Evolutionary conservation across 2,113 vertebrate genomes (phyloP), one percentile per base, ranked within the genome.

Genomic region (Regulus satrapa): DNA sequence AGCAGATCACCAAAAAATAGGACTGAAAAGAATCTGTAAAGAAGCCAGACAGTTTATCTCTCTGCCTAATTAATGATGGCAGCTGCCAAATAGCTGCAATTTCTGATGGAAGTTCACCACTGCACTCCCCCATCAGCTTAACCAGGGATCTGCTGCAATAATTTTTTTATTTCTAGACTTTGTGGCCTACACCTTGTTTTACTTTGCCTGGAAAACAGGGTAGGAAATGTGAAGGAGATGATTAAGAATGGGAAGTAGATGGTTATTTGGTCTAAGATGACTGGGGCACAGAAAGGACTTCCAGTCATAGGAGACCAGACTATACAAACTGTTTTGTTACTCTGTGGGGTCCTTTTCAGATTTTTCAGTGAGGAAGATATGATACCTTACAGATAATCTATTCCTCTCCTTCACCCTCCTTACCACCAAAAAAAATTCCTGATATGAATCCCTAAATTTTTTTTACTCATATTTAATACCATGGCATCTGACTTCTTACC

Each of bases 41-140:
- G 19, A 45, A 71, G 14, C 55, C 48, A 71, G 7, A 16, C 18
- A 41, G 18, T 18, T 67, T 43, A 45, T 18, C 7, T 74, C 12
- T 59, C 40, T 59, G 34, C 20, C 40, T 62, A 34, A 91, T 34
- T 18, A 26, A 3, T 19, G 31, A 36, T 9, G 3, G 46, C 32
- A 19, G 18, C 36, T 62, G 7, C 32, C 36, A 68, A 86, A 76
- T 12, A 77, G 25, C 32, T 89, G 41, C 16, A 67, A 10, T 38
- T 32, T 4, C 1, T 79, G 34, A 75, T 20, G 10, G 16, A 48
- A 62, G 4, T 51, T 72, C 18, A 40, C 17, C 18, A 24, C 25
- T 6, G 1, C n/a, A 26, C 3, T 4, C 7, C 7, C 10, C 20
- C 8, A 3, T 51, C 55, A 67, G 43, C 23, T 4, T 3, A 61